Evolutionary conservation across 1,140 invertebrate species (phyloP), one percentile per base, ranked within the genome.

Genomic region (Halyomorpha halys): DNA sequence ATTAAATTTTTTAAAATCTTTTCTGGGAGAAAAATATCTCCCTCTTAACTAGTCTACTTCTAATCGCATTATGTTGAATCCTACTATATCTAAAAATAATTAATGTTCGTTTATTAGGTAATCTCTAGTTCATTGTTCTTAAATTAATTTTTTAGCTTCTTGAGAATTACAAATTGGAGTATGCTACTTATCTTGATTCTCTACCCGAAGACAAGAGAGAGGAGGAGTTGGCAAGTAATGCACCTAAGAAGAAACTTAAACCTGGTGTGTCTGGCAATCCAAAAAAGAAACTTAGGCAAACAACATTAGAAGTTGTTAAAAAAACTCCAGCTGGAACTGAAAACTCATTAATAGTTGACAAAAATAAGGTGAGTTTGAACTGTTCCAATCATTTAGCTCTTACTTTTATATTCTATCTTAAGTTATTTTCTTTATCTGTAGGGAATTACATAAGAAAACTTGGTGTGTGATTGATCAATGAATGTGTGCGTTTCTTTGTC

Each of bases 191-290:
- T 66, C 67, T 80, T 30, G 74, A 76, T 53, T 72, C 73, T 21
- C 68, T 80, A n/a, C 73, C 77, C 14, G 72, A 75, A 69, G 74
- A 76, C n/a, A 74, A 78, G 66, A 64, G 74, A 60, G 67, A 73
- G 65, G 71, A 73, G 66, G 73, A 77, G 69, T 54, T 77, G n/a
- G 64, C 68, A 19, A 72, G 70, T 15, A 71, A 68, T 56, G 44
- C 65, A 23, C 74, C 73, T 4, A 76, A 75, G 67, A 69, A 70
- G 13, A 72, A 68, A 45, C 11, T 59, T n/a, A 66, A 66, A 56
- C n/a, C 44, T 44, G 45, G 25, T 27, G 44, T n/a, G 3, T 14
- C 19, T 9, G 18, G 21, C 51, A 1, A 25, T 30, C 16, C 44
- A 18, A 25, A 23, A 1, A 49, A 62, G 9, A 27, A 45, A n/a